These are phyloP conservation scores for Morpho helenor DNA, from an alignment of 2,888 invertebrate genomes.

Conservation along the genomic window DNA sequence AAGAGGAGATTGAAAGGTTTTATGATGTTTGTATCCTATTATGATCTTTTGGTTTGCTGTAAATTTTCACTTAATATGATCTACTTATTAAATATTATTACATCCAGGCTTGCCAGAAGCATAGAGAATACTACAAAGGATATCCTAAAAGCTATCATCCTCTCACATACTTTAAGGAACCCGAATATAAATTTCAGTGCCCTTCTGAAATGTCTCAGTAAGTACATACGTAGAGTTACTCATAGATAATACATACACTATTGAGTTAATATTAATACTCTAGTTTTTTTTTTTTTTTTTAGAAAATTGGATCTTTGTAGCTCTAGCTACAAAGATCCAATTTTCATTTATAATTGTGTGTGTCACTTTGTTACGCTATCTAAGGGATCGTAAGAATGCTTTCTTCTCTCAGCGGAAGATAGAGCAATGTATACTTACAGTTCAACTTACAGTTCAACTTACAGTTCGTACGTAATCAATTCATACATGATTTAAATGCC, in stretches of 20 bases:
- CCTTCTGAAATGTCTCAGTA: constrained; percentile 67
- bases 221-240: constrained; percentile 3
- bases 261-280: not conserved
- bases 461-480: too few relatives aligned
- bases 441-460: too few relatives aligned
- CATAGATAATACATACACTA: not conserved
- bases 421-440: too few relatives aligned
- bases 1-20: constrained; percentile 56
- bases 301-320: too few relatives aligned
- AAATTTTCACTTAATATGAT: not conserved
- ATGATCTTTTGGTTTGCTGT: not conserved
- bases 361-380: too few relatives aligned
- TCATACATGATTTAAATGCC: too few relatives aligned
- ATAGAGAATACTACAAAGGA: constrained; percentile 80
- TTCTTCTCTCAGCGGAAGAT: too few relatives aligned
- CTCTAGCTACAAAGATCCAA: too few relatives aligned
- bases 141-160: constrained; percentile 76
- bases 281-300: too few relatives aligned
- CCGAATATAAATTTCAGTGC: constrained; percentile 70
- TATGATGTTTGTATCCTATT: constrained; percentile 40
- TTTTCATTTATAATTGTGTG: too few relatives aligned
- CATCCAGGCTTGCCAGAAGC: constrained; percentile 72
- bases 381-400: too few relatives aligned
- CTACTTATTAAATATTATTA: not conserved
- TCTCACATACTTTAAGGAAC: constrained; percentile 68